phyloP scores from a whole-genome alignment of 2,113 vertebrate genomes.

The Chitala chitala region DNA sequence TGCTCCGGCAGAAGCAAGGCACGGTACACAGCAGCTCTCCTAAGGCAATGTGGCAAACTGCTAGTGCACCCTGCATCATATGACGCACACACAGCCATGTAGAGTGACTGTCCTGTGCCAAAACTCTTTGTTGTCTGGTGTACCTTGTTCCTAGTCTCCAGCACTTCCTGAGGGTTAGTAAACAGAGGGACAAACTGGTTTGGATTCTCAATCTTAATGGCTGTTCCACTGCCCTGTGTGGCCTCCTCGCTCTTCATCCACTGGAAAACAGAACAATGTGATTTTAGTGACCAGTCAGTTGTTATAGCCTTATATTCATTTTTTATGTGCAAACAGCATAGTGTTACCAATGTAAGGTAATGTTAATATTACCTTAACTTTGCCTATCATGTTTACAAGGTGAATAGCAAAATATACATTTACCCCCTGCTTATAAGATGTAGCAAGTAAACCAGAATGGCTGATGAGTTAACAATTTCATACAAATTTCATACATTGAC shows the following conservation, averaged over 20 bases:
- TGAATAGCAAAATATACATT: too few relatives aligned
- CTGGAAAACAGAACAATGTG: slow-evolving; percentile 49
- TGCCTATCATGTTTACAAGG: too few relatives aligned
- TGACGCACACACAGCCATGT: neutral
- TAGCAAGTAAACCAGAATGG: too few relatives aligned
- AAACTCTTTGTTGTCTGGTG: neutral
- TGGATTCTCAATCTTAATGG: slow-evolving; percentile 89
- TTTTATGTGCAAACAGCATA: neutral
- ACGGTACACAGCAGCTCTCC: neutral
- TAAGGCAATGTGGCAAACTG: neutral
- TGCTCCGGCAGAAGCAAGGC: too few relatives aligned
- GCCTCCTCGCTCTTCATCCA: slow-evolving; percentile 88
- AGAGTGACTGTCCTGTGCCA: neutral
- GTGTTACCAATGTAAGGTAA: neutral
- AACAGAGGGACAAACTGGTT: slow-evolving; percentile 98
- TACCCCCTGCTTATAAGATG: too few relatives aligned
- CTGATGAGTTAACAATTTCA: too few relatives aligned
- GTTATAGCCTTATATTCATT: neutral
- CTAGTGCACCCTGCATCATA: neutral
- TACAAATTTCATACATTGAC: too few relatives aligned
- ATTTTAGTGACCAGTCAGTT: neutral
- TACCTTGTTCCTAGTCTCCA: slow-evolving; percentile 96
- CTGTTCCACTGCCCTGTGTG: slow-evolving; percentile 77
- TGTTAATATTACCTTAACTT: too few relatives aligned
- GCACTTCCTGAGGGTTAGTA: slow-evolving; percentile 91